Evolutionary conservation across 35 echinoderm and acorn worm genomes (phyloP), one percentile per base, ranked within the genome.

Genomic region (Ptychodera flava): DNA sequence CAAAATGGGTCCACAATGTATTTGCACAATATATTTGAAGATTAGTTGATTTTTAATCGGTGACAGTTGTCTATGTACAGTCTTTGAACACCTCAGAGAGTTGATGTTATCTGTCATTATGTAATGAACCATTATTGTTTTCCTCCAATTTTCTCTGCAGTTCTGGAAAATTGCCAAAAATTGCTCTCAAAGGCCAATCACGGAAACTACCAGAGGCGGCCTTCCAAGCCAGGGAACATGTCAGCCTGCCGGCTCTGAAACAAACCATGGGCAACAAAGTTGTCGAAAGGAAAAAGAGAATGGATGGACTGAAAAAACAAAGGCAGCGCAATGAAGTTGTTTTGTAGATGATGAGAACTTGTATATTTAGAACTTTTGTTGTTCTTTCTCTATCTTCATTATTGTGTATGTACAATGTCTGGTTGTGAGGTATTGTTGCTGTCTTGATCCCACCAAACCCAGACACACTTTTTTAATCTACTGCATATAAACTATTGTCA

Each of bases 241-340:
- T 99, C 85, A 94, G 92, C 2, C 90, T 99, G 16, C 96, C 96
- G 32, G 90, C 96, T 15, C 88, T 99, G 16, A 90, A 90, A 34
- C 90, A 94, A 15, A 99, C 96, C 16, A 94, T 94, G 90, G 96
- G 96, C 29, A 99, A 94, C 85, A 93, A 93, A 33, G 93, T 91
- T 2, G 89, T 90, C 1, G 96, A 99, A 34, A 77, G 96, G 38
- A 92, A 99, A 79, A 99, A 94, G 80, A 81, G 96, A 52, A 88
- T 99, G 16, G 92, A 99, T 29, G 96, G 92, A 31, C 79, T 99
- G 37, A 99, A 99, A 82, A 84, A 92, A 85, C 92, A 93, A 1
- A 91, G 93, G 27, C 96, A 94, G 22, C 45, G 45, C 6, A 64
- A 64, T 12, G 45, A 64, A 64, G 45, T 64, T 64, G 45, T 64